phyloP scores from a whole-genome alignment of 2,113 vertebrate genomes.

The Cebus imitator region DNA sequence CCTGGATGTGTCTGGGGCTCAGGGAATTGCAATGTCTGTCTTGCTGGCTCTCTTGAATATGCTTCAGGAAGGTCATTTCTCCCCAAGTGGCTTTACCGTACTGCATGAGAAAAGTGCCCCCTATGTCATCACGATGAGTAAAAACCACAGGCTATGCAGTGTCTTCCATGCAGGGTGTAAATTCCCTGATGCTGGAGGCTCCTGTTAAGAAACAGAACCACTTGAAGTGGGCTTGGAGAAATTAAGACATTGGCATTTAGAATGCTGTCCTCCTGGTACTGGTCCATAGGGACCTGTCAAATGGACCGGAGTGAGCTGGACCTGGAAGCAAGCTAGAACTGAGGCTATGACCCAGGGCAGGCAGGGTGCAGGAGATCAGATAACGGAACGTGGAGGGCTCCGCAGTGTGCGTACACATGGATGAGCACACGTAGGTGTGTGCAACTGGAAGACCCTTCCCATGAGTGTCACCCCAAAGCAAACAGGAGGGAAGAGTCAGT shows the following conservation, averaged over 20 bases:
- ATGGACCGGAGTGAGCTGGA: background rate
- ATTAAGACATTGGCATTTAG: background rate
- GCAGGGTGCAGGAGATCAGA: background rate
- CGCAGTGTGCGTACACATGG: background rate
- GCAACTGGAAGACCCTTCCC: background rate
- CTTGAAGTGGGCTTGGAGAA: background rate
- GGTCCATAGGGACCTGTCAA: background rate
- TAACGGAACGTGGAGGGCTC: background rate
- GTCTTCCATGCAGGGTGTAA: background rate
- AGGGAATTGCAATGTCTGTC: background rate
- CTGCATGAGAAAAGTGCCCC: background rate
- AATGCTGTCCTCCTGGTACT: background rate
- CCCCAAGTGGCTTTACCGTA: background rate
- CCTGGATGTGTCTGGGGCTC: background rate
- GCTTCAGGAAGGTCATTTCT: background rate
- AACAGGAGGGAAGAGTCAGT: background rate
- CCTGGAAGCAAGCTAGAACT: background rate
- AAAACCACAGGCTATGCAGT: background rate
- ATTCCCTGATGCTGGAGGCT: background rate
- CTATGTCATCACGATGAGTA: background rate
- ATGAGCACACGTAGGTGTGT: fast-evolving
- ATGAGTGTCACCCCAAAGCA: background rate
- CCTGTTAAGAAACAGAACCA: background rate
- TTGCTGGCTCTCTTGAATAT: background rate
- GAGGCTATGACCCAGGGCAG: background rate